Evolutionary conservation across 2,797 vertebrate genomes (phyloP).

Genomic region (Nyctalus aviator): DNA sequence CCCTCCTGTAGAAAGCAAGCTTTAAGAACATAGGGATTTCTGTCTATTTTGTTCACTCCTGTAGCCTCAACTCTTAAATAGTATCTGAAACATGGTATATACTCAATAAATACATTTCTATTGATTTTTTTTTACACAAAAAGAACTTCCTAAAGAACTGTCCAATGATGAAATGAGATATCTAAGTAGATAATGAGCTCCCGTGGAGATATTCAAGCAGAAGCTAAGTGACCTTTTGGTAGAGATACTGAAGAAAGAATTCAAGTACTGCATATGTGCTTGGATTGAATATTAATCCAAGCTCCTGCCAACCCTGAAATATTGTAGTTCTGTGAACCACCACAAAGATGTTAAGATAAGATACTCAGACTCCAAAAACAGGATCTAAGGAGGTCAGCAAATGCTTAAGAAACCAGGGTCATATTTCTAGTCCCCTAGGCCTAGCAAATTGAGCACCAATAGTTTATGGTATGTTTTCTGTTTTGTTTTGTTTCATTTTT

Average conservation of each 20-base stretch:
- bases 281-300: not conserved
- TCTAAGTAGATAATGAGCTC: not conserved
- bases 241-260: not conserved
- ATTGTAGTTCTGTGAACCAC: not conserved
- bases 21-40: not conserved
- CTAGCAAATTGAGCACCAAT: not conserved
- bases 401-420: not conserved
- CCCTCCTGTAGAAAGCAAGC: not conserved
- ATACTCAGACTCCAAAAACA: not conserved
- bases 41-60: not conserved
- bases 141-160: not conserved
- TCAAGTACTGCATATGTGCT: not conserved
- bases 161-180: not conserved
- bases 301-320: not conserved
- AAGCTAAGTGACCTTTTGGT: not conserved
- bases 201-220: not conserved
- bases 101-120: constrained; percentile 19
- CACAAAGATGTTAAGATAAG: not conserved
- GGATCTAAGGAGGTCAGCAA: not conserved
- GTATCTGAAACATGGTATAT: not conserved
- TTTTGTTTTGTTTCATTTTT: constrained; percentile 65
- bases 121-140: not conserved
- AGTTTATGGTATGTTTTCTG: not conserved
- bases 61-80: not conserved
- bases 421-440: not conserved